Base-by-base conservation (phyloP, 2,113 vertebrate species). In the Spermophilus dauricus region DNA sequence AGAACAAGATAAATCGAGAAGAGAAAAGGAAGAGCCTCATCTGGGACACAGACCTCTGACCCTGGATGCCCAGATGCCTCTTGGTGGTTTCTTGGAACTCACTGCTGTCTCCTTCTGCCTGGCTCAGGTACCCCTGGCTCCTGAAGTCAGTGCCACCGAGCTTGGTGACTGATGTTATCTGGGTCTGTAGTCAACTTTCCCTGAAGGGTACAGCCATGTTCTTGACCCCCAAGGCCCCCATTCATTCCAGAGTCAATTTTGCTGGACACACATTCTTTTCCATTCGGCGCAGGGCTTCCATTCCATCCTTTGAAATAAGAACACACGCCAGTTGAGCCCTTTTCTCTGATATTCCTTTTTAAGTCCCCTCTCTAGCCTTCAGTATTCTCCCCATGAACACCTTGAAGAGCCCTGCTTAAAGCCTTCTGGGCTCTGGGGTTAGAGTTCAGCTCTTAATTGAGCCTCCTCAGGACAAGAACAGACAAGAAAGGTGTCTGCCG, bases 401-500 rank as follows among this genome's bases (percentile, higher is more conserved):
- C 76, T 48, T 61, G 48, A 58, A 96, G 51, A 32, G 7, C 83
- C 56, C 45, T 51, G 16, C 95, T 96, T 78, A 88, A 85, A 94
- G 85, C 3, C 65, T 95, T 89, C 77, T 85, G 86, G 91, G 82
- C 94, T 96, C 72, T 91, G 16, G 81, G 93, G 95, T 97, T 94
- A 96, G 67, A 37, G 22, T 82, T 98, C 73, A 95, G 48, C 58
- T 90, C 94, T 86, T 98, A 96, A 97, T 77, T 97, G 26, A 94
- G 81, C 94, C 94, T 96, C 56, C 24, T 56, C 92, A 96, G 84
- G 96, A 61, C 26, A 42, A 93, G 84, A 72, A 93, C 97, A 96
- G 94, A 91, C 42, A 86, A 84, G 26, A 92, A 77, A 67, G 20
- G 61, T 91, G 87, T 94, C 61, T 93, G 77, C 69, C 20, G 86